phyloP scores from a whole-genome alignment of 2,797 vertebrate species.

The Xiphophorus birchmanni region DNA sequence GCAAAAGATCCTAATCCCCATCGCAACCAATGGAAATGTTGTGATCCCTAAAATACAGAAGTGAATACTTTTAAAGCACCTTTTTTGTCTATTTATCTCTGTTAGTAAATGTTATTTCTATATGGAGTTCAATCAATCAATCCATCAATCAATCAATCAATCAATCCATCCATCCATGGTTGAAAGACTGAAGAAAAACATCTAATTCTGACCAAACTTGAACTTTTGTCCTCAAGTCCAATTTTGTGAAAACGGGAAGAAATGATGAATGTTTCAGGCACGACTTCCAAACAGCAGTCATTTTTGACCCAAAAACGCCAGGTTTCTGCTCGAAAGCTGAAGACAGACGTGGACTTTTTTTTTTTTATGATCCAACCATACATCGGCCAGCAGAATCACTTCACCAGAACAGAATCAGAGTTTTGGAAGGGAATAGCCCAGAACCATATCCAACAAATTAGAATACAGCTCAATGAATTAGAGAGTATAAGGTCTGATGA shows the following conservation, averaged over 20 bases:
- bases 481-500: background rate
- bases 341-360: background rate
- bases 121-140: background rate
- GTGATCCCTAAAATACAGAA: constrained; percentile 79
- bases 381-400: background rate
- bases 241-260: background rate
- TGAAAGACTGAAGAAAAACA: background rate
- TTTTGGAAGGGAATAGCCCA: background rate
- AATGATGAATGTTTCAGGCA: background rate
- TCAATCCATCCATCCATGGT: too few species aligned
- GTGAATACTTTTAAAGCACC: constrained; percentile 26
- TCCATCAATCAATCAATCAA: too few species aligned
- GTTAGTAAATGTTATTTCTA: background rate
- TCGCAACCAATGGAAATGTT: constrained; percentile 89
- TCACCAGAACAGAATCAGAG: background rate
- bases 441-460: background rate
- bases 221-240: background rate
- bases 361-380: background rate
- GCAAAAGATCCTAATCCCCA: constrained; percentile 88
- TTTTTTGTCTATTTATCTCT: background rate
- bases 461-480: background rate
- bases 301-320: background rate
- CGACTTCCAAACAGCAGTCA: background rate
- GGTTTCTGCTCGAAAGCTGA: background rate
- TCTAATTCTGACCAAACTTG: background rate